A percentile compares a stretch with the other conserved stretches of the same genome.
phyloP scores from a whole-genome alignment of 2,113 vertebrate species.

The Thermophis baileyi region DNA sequence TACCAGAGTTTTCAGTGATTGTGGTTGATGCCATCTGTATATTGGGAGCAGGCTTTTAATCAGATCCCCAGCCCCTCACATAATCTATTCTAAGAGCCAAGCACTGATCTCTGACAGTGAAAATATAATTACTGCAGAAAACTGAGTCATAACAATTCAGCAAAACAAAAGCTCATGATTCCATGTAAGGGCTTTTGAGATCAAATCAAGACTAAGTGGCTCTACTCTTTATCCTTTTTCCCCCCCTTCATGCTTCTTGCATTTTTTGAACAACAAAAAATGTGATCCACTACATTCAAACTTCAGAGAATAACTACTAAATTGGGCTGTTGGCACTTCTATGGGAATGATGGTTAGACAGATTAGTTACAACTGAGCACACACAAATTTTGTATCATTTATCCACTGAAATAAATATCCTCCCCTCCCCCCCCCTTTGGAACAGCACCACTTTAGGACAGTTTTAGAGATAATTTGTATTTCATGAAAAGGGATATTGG shows the following conservation, averaged over 20 bases:
- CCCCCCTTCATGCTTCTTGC: neutral
- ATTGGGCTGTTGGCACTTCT: neutral
- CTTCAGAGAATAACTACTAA: neutral
- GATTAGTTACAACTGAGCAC: neutral
- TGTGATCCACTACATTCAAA: neutral
- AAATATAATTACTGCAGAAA: slow-evolving; percentile 35
- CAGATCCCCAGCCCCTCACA: accelerated
- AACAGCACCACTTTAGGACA: neutral
- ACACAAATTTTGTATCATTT: neutral
- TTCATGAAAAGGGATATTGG: neutral
- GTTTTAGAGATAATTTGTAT: neutral
- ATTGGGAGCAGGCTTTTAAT: neutral
- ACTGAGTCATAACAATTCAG: slow-evolving; percentile 36
- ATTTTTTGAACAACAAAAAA: neutral
- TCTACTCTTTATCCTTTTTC: neutral
- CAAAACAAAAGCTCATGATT: neutral
- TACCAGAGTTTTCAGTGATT: neutral
- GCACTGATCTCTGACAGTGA: neutral
- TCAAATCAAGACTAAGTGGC: neutral
- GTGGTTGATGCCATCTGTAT: neutral
- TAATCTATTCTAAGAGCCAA: neutral
- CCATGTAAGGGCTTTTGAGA: neutral
- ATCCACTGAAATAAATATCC: neutral
- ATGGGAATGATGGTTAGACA: neutral
- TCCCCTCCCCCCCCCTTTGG: neutral